Evolutionary conservation across 2,797 vertebrate genomes (phyloP), one percentile per base, ranked within the genome.

Genomic region (Danio kyathit): DNA sequence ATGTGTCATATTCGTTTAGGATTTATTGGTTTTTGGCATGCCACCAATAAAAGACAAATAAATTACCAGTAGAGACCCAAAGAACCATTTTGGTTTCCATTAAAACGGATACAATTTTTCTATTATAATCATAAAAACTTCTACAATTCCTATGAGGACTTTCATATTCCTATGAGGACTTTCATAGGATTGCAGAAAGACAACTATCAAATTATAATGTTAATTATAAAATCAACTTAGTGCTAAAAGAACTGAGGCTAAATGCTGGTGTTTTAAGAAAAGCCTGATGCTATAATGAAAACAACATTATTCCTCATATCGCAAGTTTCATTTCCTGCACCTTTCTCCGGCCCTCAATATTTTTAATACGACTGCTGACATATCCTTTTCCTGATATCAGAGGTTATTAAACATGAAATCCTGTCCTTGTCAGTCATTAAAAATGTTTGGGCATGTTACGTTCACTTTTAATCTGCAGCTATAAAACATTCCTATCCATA

Each of bases 251-350:
- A 41, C 29, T 17, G 29, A 41, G 38, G 29, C n/a, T 7, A 4
- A 12, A 70, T 40, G 14, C 7, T 52, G 10, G 3, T 52, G 48
- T 51, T 52, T 29, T 29, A 70, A 70, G 13, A 52, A 70, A 52
- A 70, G 16, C 2, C 6, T 54, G 49, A 16, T 54, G 14, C 16
- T 71, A 13, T n/a, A 54, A 41, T 54, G 38, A 43, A 71, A 54
- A 71, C 5, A 71, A 8, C 38, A 2, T 54, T 41, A 71, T 71
- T 71, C 67, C 51, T 71, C 51, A 41, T 19, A 54, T 54, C 11
- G 8, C 4, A 41, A 54, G 49, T 71, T 71, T 71, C 38, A 54
- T 71, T 71, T 71, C 69, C 69, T 71, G 51, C 38, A 71, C 38
- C 2, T 41, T 71, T 52, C 6, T 41, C 1, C 54, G 4, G 9